Percentiles rank a stretch among this genome's conserved stretches.
Conservation (phyloP, 2,888 invertebrate species). For the Mesorhabditis belari region DNA sequence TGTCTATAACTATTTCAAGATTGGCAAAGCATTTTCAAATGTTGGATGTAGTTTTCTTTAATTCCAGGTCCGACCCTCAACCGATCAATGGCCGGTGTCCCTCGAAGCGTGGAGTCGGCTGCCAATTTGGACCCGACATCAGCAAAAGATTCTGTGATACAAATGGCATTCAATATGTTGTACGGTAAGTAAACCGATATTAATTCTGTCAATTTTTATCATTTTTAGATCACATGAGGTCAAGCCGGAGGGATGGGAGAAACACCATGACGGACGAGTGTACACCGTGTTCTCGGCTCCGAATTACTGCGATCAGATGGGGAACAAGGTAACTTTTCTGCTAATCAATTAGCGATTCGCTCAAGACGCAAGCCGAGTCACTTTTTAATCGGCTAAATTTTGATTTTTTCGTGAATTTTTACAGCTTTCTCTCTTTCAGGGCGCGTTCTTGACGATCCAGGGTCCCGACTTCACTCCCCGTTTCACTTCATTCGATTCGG, state of each 20-base stretch:
- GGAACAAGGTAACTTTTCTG: slow-evolving; percentile 95
- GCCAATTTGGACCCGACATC: slow-evolving; percentile 93
- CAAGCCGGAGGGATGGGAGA: slow-evolving; percentile 89
- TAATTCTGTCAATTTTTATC: neutral
- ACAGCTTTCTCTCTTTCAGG: neutral
- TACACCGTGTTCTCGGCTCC: slow-evolving; percentile 99
- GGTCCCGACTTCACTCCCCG: slow-evolving; percentile 76
- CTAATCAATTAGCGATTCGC: too few relatives aligned
- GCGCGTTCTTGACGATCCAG: neutral
- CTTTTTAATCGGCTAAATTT: too few relatives aligned
- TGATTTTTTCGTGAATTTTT: neutral
- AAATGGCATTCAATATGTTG: slow-evolving; percentile 85
- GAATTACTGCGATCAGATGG: slow-evolving; percentile 90
- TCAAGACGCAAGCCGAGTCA: too few relatives aligned
- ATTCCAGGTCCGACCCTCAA: slow-evolving; percentile 73
- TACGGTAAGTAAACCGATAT: slow-evolving; percentile 56
- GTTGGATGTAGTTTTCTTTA: too few relatives aligned
- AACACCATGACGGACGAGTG: slow-evolving; percentile 87
- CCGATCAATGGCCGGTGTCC: slow-evolving; percentile 78
- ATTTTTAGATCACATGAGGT: slow-evolving; percentile 80
- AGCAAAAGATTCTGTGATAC: slow-evolving; percentile 74
- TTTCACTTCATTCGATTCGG: slow-evolving; percentile 85
- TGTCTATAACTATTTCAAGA: neutral
- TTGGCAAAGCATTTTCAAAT: neutral
- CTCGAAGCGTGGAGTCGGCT: slow-evolving; percentile 93